Conservation (phyloP, 2,113 vertebrate species). For the Pithys albifrons region DNA sequence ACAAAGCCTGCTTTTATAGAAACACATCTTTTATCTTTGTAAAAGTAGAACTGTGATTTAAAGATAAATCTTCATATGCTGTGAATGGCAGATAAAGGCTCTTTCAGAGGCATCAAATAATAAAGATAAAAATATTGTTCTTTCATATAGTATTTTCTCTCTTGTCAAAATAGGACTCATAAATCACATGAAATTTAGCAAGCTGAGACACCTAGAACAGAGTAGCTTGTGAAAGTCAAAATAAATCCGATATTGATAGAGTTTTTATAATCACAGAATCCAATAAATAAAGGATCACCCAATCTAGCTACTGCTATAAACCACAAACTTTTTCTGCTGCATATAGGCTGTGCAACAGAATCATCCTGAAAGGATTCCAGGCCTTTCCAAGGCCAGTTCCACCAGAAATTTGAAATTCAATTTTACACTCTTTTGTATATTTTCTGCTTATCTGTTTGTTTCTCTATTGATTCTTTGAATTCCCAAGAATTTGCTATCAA, state of each 20-base stretch:
- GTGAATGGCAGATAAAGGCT: constrained; percentile 51
- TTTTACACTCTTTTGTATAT: not conserved
- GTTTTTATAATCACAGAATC: not conserved
- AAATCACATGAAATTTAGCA: not conserved
- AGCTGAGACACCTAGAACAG: not conserved
- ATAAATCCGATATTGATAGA: not conserved
- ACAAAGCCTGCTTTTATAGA: constrained; percentile 9
- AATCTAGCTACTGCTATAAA: not conserved
- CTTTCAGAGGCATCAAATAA: constrained; percentile 30
- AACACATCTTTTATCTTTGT: constrained; percentile 24
- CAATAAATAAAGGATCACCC: not conserved
- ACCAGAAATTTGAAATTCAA: not conserved
- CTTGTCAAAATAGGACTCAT: constrained; percentile 9
- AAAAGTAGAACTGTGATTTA: constrained; percentile 38
- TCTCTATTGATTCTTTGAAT: not conserved
- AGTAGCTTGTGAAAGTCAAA: not conserved
- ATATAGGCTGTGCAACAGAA: not conserved
- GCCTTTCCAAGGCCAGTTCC: not conserved
- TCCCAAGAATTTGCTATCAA: not conserved
- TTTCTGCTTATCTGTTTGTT: not conserved
- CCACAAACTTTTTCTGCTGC: not conserved
- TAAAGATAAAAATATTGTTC: constrained; percentile 25
- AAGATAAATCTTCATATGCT: constrained; percentile 1
- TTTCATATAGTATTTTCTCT: constrained; percentile 15
- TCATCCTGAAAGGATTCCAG: not conserved